These are phyloP conservation scores for Phenganax subtilis DNA, from an alignment of 92 coral and sea anemone species.

Conservation along the genomic window DNA sequence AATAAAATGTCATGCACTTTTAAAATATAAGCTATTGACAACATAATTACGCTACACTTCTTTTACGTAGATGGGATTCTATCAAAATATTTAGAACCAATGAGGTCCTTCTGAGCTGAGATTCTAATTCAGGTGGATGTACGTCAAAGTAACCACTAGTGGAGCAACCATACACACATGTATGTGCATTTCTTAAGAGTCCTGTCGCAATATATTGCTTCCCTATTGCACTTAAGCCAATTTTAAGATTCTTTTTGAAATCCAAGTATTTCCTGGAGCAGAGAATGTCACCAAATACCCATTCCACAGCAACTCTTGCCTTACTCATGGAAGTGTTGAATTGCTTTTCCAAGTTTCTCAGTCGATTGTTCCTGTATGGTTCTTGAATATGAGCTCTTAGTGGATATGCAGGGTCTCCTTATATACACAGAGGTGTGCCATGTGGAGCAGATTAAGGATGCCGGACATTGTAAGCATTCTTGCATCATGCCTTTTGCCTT, in stretches of 20 bases:
- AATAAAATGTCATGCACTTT: too few species aligned
- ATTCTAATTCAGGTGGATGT: too few species aligned
- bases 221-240: slow-evolving; percentile 1
- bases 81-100: too few species aligned
- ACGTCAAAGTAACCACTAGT: neutral
- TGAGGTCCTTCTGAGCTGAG: too few species aligned
- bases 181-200: neutral
- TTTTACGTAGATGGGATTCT: too few species aligned
- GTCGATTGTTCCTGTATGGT: neutral
- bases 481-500: neutral
- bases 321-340: neutral
- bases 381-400: neutral
- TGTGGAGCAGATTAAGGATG: neutral
- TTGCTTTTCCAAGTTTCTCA: neutral
- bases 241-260: slow-evolving; percentile 1
- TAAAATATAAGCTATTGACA: too few species aligned
- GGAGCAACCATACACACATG: neutral
- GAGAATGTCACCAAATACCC: neutral
- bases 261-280: neutral
- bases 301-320: neutral
- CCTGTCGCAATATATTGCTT: neutral
- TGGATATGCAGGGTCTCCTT: slow-evolving; percentile 6
- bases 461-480: slow-evolving; percentile 12
- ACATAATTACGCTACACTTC: too few species aligned
- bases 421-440: neutral